These are phyloP conservation scores for Daboia siamensis DNA, from an alignment of 2,113 vertebrate genomes.

Conservation along the genomic window DNA sequence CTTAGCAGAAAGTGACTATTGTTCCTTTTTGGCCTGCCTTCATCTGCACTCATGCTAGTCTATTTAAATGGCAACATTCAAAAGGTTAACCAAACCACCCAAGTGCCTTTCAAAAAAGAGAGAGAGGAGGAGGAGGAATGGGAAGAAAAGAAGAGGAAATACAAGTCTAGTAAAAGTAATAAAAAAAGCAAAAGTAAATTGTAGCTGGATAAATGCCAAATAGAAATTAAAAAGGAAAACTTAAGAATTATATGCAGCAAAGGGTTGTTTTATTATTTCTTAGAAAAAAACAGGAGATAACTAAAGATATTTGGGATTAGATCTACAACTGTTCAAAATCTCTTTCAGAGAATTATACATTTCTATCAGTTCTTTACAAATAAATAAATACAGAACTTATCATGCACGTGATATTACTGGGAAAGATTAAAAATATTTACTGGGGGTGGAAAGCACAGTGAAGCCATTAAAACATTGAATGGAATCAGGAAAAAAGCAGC, in stretches of 20 bases:
- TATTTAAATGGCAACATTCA: slow-evolving; percentile 40
- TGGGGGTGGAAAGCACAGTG: neutral
- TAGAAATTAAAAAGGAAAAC: neutral
- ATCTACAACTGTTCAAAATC: neutral
- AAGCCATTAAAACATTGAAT: neutral
- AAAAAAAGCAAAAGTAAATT: neutral
- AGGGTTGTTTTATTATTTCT: neutral
- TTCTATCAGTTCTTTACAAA: neutral
- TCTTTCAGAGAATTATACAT: neutral
- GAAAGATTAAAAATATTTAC: neutral
- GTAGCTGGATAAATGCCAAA: neutral
- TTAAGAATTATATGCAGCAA: neutral
- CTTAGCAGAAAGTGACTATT: slow-evolving; percentile 32
- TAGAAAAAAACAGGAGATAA: neutral
- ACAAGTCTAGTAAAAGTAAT: neutral
- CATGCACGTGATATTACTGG: neutral
- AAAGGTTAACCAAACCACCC: slow-evolving; percentile 32
- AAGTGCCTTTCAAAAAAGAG: slow-evolving; percentile 12
- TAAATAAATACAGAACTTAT: neutral
- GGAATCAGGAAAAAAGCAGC: neutral
- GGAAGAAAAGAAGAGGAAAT: neutral
- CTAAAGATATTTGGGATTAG: neutral
- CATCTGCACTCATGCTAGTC: slow-evolving; percentile 29
- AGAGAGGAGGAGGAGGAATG: neutral
- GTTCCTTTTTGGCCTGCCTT: slow-evolving; percentile 18